Conservation (phyloP, 2,888 invertebrate genomes). For the Smittia sp. region DNA sequence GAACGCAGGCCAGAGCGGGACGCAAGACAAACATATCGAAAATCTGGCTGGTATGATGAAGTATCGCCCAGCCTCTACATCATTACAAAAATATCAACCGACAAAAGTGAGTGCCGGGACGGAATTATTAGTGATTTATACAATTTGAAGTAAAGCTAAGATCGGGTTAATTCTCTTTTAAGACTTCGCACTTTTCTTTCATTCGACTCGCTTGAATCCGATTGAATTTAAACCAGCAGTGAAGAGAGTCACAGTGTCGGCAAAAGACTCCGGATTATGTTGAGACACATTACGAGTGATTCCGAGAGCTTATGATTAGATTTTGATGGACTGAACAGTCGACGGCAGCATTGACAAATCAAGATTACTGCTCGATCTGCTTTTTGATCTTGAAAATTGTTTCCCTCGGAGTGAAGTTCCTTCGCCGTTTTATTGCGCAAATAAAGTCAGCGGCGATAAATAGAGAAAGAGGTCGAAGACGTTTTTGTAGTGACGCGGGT, state of each 20-base stretch:
- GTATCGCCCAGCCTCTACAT: constrained; percentile 36
- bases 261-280: constrained; percentile 1
- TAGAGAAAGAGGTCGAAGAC: not conserved
- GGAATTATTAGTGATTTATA: constrained; percentile 41
- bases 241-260: not conserved
- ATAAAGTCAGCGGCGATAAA: not conserved
- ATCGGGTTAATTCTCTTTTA: constrained; percentile 41
- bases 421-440: not conserved
- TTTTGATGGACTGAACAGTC: not conserved
- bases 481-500: not conserved
- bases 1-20: constrained; percentile 2
- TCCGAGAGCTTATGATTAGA: not conserved
- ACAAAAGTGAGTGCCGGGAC: constrained; percentile 38
- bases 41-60: constrained; percentile 28
- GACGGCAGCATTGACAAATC: not conserved
- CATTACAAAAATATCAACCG: constrained; percentile 37
- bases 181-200: constrained; percentile 31
- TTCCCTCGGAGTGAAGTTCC: not conserved
- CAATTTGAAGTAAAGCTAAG: constrained; percentile 35
- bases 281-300: not conserved
- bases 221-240: not conserved
- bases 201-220: not conserved
- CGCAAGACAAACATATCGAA: constrained; percentile 29
- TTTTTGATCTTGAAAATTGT: not conserved
- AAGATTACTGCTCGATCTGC: not conserved